Base-by-base conservation (phyloP, 2,888 invertebrate species). In the Lycophotia porphyrea region DNA sequence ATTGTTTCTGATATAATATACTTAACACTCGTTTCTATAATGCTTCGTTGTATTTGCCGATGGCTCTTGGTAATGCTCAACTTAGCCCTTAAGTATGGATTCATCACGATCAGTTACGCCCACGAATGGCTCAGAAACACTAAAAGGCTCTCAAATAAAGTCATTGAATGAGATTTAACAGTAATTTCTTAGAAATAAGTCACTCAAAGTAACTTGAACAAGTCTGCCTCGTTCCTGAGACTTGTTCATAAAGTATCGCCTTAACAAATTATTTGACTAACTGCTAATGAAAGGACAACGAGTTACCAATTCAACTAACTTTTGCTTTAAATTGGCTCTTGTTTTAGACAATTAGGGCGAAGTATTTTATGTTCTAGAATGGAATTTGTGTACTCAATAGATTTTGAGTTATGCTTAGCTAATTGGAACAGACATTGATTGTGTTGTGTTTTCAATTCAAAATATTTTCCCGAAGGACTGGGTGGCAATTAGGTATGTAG, bases 211-310 rank as follows among this genome's bases (percentile, higher is more conserved):
- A 60, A 80, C 15, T 80, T 44, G 21, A 36, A 58, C 36, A 36
- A 78, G 66, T 63, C 58, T 36, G 64, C 8, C 31, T 60, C 15
- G 21, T 47, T 44, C 42, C 21, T 15, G n/a, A 52, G 34, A 71
- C 44, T 80, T 27, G 34, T 34, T 34, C 58, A n/a, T 8, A 60
- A 39, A 80, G 75, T 79, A 69, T 66, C 69, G 52, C 15, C 74
- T 36, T 31, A 27, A 75, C 52, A 39, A 80, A 75, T 68, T 65
- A 69, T 79, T 79, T 80, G 60, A 79, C 24, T 71, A 68, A 60
- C 76, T 80, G 68, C 27, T 76, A 68, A 71, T 76, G 71, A 80
- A 76, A 70, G 66, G 63, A 77, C 78, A 52, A 52, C 52, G 61
- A 52, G 31, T 70, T 42, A 2, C 24, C 47, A 34, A 67, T 73